Evolutionary conservation across 2,797 vertebrate species (phyloP).

Genomic region (Dallia pectoralis): DNA sequence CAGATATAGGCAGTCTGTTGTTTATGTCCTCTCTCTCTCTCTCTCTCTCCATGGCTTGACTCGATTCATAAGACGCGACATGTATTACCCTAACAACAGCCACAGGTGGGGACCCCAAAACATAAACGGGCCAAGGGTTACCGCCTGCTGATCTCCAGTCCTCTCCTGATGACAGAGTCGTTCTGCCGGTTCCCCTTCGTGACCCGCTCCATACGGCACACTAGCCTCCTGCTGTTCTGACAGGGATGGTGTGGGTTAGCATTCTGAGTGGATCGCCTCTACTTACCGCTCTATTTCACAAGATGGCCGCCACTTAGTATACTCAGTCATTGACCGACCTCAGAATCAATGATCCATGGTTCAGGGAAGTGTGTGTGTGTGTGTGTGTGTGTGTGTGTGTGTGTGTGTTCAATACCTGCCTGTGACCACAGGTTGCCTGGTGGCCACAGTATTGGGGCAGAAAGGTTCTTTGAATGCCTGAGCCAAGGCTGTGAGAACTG

Average conservation of each 20-base stretch:
- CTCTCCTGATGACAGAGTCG: neutral
- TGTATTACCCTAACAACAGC: conserved; percentile 49
- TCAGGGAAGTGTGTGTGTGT: conserved; percentile 8
- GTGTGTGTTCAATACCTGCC: neutral
- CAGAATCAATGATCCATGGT: neutral
- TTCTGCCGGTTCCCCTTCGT: neutral
- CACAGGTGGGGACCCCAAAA: conserved; percentile 24
- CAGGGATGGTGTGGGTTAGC: neutral
- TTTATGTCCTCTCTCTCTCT: conserved; percentile 20
- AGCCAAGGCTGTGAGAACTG: too few relatives aligned
- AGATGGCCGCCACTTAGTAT: neutral
- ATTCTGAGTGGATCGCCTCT: neutral
- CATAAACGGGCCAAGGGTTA: neutral
- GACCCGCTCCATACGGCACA: neutral
- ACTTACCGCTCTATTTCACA: neutral
- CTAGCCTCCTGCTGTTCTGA: neutral
- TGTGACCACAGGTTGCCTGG: too few relatives aligned
- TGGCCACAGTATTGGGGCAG: too few relatives aligned
- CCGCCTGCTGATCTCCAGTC: neutral
- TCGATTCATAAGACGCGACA: conserved; percentile 44
- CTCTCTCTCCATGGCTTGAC: conserved; percentile 31
- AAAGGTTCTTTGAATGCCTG: too few relatives aligned
- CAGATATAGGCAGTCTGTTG: conserved; percentile 55
- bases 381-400: conserved; percentile 1
- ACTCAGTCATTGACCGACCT: neutral